Percentiles rank a stretch among this genome's conserved stretches.
Evolutionary conservation across 2,888 invertebrate genomes (phyloP).

Genomic region (Orthonevra nobilis): DNA sequence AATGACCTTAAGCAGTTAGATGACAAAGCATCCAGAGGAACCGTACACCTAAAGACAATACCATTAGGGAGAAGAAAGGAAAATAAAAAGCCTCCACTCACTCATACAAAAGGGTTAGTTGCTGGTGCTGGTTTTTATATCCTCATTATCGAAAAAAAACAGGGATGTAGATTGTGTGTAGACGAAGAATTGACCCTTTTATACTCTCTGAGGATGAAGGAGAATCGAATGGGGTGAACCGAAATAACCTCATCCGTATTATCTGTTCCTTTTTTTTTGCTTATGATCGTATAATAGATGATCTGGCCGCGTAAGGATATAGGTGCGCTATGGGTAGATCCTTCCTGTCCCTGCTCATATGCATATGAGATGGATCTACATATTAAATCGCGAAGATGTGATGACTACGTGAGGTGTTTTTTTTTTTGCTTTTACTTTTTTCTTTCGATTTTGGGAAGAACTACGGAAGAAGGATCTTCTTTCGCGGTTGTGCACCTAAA

Average conservation of each 20-base stretch:
- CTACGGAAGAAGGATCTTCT: slow-evolving; percentile 62
- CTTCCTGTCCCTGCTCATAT: slow-evolving; percentile 54
- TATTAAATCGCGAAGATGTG: slow-evolving; percentile 60
- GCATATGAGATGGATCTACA: slow-evolving; percentile 69
- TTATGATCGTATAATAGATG: slow-evolving; percentile 46
- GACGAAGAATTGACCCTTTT: slow-evolving; percentile 63
- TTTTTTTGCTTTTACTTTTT: slow-evolving; percentile 15
- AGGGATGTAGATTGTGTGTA: slow-evolving; percentile 59
- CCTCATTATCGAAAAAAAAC: slow-evolving; percentile 49
- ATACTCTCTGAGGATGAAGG: slow-evolving; percentile 25
- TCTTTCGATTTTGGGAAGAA: neutral
- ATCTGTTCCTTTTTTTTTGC: slow-evolving; percentile 33
- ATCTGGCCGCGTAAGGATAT: slow-evolving; percentile 43
- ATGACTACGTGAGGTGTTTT: slow-evolving; percentile 63
- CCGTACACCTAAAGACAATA: slow-evolving; percentile 44
- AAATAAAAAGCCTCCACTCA: slow-evolving; percentile 40
- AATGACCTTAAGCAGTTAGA: slow-evolving; percentile 70
- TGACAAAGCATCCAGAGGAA: slow-evolving; percentile 31
- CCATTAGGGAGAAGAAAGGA: slow-evolving; percentile 19
- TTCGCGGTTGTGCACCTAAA: slow-evolving; percentile 68
- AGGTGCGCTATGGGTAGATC: slow-evolving; percentile 59
- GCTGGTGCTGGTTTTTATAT: slow-evolving; percentile 66
- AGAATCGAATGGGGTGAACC: slow-evolving; percentile 68
- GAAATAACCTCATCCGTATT: slow-evolving; percentile 68
- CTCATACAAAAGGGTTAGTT: slow-evolving; percentile 40